phyloP scores from a whole-genome alignment of 2,888 invertebrate species.

The Lucinisca nassula region DNA sequence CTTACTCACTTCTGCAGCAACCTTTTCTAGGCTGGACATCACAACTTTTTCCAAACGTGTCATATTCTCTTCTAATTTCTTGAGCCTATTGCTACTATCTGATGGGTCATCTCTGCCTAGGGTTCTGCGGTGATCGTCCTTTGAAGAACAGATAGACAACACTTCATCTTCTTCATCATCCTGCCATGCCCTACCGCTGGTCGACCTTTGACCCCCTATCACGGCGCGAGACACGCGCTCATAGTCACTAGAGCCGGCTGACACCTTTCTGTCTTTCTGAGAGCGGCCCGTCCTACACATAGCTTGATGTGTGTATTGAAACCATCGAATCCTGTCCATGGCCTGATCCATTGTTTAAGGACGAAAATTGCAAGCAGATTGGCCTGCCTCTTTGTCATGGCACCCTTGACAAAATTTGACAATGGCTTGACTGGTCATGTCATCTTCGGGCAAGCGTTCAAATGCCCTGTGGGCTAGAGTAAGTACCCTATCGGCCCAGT shows the following conservation, averaged over 20 bases:
- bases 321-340: background rate
- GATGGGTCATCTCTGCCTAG: background rate
- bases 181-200: too few species aligned
- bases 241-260: too few species aligned
- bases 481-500: background rate
- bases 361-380: background rate
- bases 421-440: background rate
- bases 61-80: background rate
- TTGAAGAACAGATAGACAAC: too few species aligned
- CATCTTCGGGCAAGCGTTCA: background rate
- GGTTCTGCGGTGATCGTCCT: background rate
- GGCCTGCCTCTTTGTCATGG: background rate
- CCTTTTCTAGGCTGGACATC: background rate
- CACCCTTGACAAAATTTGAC: background rate
- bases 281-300: too few species aligned
- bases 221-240: too few species aligned
- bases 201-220: too few species aligned
- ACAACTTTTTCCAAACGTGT: too few species aligned
- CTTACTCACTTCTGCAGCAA: background rate
- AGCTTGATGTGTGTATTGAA: too few species aligned
- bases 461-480: background rate
- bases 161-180: too few species aligned
- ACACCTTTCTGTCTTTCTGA: too few species aligned
- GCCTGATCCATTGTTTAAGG: background rate
- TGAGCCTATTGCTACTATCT: background rate